Base-by-base conservation (phyloP, 2,888 invertebrate genomes). In the Microdon myrmicae region DNA sequence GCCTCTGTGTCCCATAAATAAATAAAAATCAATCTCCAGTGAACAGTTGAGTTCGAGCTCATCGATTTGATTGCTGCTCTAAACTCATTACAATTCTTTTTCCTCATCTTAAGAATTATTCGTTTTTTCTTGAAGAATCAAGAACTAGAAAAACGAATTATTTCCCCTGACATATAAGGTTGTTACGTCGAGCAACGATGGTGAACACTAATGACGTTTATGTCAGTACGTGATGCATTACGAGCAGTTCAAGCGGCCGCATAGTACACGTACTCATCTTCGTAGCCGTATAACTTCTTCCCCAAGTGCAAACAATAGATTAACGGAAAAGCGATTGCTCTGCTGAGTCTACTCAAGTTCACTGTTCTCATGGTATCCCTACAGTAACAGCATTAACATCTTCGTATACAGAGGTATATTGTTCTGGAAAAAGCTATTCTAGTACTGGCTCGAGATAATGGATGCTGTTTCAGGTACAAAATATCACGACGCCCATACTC, bases 191-290 rank as follows among this genome's bases (percentile, higher is more conserved):
- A 58, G 43, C 64, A 53, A 47, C 45, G 64, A 58, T 38, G 51
- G 58, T 43, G 58, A 58, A 58, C 64, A 64, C 53, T 53, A 61
- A 55, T 58, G 64, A 51, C 47, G 56, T 37, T 58, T 51, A 47
- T 38, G 49, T 44, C 51, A 32, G 32, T 43, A 37, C 29, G 43
- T 48, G 55, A 48, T 61, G 60, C 55, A 61, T 61, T 38, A 55
- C 25, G 20, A 16, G 10, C 17, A 37, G 37, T 17, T 12, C 6
- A 14, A 22, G 22, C 12, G 16, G 25, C 14, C n/a, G 17, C 31
- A 32, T 4, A n/a, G 9, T 19, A 25, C 31, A 23, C 17, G 25
- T n/a, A n/a, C n/a, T 23, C 7, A 37, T 35, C 19, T 16, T 16
- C n/a, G n/a, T 10, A 20, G 31, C 39, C 56, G n/a, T 26, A 8